Evolutionary conservation across 2,888 invertebrate genomes (phyloP), one percentile per base, ranked within the genome.

Genomic region (Hylaea fasciaria): DNA sequence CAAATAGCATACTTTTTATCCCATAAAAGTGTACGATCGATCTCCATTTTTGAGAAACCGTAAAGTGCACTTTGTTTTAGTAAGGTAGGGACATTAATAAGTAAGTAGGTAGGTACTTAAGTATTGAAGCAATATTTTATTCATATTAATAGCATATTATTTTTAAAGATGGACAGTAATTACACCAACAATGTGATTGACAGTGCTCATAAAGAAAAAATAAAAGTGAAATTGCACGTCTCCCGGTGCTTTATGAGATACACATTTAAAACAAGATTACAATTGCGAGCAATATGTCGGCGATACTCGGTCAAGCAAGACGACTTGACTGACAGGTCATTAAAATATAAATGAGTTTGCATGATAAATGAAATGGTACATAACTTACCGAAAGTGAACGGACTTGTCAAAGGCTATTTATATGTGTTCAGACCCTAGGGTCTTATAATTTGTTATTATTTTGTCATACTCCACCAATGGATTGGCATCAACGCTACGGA

Each of bases 301-400:
- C 37, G 37, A 40, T 37, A 29, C 37, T 28, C 40, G 54, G 45
- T 14, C 53, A 51, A 16, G 39, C 37, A 13, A 49, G 49, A 59
- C 10, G n/a, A 40, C 16, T 39, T 52, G 61, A 62, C 48, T 52
- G 61, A 53, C 61, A 57, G 48, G 41, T 57, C 62, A 62, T 62
- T 57, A 62, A 28, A 51, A 47, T 54, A 32, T 46, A 46, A 62
- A 55, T 51, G 46, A 58, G 39, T 46, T 47, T 47, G 51, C 39
- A 58, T 58, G 51, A 62, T 62, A 58, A 58, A 62, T 57, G 53
- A 52, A 63, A 55, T 48, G 41, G 43, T 12, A 40, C 49, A 29
- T 41, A 55, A 60, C 35, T 44, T 52, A 35, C 10, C 50, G 37
- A 46, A 45, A 44, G 46, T 57, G 10, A 41, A 57, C 28, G 22